A percentile compares a stretch with the other conserved stretches of the same genome.
Conservation (phyloP, 2,113 vertebrate species). For the Rostratula benghalensis region DNA sequence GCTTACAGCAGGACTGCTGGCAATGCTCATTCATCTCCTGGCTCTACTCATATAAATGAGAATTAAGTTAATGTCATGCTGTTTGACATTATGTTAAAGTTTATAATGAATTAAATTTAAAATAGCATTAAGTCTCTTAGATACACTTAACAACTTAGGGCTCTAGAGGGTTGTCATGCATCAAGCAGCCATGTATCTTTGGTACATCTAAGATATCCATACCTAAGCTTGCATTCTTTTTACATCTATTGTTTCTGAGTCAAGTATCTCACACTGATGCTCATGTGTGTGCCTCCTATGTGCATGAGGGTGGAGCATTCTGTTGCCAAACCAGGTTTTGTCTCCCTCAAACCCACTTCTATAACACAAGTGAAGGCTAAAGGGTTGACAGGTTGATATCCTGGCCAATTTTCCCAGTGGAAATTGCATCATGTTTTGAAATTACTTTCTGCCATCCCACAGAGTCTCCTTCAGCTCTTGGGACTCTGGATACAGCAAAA, state of each 20-base stretch:
- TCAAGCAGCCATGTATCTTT: accelerated
- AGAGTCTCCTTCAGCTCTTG: background rate
- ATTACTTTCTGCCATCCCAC: background rate
- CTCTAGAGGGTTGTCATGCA: too few species aligned
- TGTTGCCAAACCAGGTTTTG: background rate
- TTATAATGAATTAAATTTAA: too few species aligned
- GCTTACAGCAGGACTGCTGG: background rate
- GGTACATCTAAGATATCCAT: background rate
- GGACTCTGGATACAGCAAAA: background rate
- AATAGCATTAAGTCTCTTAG: background rate
- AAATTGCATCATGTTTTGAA: too few species aligned
- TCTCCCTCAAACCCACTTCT: background rate
- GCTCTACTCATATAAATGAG: background rate
- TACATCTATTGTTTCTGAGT: background rate
- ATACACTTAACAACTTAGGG: background rate
- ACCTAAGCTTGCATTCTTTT: background rate
- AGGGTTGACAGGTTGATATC: too few species aligned
- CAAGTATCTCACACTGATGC: background rate
- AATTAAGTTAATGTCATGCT: too few species aligned
- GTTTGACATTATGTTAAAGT: too few species aligned
- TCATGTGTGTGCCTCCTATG: background rate
- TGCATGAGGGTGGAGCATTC: background rate
- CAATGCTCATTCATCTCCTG: background rate
- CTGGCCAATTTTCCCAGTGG: too few species aligned
- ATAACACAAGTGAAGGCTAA: too few species aligned